Conservation (phyloP, 2,113 vertebrate genomes). For the Mugil cephalus region DNA sequence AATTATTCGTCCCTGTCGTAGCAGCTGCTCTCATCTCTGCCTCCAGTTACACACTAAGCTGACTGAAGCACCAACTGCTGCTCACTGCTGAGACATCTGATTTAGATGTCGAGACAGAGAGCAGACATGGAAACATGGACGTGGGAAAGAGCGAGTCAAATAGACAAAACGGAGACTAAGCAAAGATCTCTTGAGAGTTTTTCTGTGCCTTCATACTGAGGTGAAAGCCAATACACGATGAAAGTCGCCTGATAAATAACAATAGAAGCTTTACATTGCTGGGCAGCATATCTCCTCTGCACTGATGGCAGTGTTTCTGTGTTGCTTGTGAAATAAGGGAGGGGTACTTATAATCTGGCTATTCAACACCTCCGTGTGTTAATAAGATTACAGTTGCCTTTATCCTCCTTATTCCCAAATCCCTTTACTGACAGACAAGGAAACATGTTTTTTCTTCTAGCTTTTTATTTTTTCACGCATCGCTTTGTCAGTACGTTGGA, state of each 20-base stretch:
- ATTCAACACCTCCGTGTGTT: constrained; percentile 75
- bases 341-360: constrained; percentile 72
- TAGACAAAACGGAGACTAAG: constrained; percentile 24
- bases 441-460: constrained; percentile 16
- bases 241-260: constrained; percentile 60
- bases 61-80: constrained; percentile 24
- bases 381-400: constrained; percentile 72
- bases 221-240: constrained; percentile 65
- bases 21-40: constrained; percentile 26
- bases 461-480: constrained; percentile 24
- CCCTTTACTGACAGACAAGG: constrained; percentile 45
- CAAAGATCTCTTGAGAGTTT: constrained; percentile 55
- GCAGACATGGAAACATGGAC: not conserved
- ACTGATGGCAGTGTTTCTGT: constrained; percentile 60
- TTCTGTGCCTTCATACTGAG: constrained; percentile 26
- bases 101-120: constrained; percentile 34
- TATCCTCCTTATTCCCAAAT: constrained; percentile 61
- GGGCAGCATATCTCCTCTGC: constrained; percentile 58
- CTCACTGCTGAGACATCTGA: constrained; percentile 24
- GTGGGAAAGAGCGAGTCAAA: not conserved
- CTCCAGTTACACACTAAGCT: constrained; percentile 36
- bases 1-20: constrained; percentile 48
- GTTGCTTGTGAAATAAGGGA: constrained; percentile 68
- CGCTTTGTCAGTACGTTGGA: constrained; percentile 29
- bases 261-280: constrained; percentile 71